Evolutionary conservation across 2,797 vertebrate genomes (phyloP).

Genomic region (Xerus rutilus): DNA sequence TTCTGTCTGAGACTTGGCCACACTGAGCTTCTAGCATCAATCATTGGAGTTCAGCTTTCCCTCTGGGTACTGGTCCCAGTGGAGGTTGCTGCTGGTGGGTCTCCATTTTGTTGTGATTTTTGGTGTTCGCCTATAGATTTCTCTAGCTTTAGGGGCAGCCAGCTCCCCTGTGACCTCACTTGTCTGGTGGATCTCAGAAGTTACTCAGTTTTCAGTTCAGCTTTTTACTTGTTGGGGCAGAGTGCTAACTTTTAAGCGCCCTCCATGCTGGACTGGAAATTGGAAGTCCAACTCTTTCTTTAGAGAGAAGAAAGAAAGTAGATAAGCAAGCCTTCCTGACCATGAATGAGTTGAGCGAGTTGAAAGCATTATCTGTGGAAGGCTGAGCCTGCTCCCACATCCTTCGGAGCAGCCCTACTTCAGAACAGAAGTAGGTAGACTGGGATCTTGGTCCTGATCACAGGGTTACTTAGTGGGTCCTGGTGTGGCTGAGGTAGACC

Average conservation of each 20-base stretch:
- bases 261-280: not conserved
- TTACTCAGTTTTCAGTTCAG: not conserved
- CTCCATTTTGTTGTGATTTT: not conserved
- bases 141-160: not conserved
- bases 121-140: not conserved
- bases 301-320: not conserved
- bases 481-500: not conserved
- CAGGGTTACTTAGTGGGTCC: not conserved
- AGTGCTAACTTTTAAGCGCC: not conserved
- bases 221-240: not conserved
- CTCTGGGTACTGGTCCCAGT: not conserved
- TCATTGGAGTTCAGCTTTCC: not conserved
- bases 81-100: not conserved
- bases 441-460: not conserved
- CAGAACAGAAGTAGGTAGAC: not conserved
- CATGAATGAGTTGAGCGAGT: not conserved
- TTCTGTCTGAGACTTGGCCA: not conserved
- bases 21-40: not conserved
- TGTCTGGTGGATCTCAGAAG: not conserved
- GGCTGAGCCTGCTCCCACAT: rapidly evolving
- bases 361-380: not conserved
- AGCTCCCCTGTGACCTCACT: not conserved
- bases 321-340: not conserved
- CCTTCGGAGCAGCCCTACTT: not conserved
- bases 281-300: not conserved